These are phyloP conservation scores for Malurus cyaneus DNA, from an alignment of 2,113 vertebrate species.

Conservation along the genomic window DNA sequence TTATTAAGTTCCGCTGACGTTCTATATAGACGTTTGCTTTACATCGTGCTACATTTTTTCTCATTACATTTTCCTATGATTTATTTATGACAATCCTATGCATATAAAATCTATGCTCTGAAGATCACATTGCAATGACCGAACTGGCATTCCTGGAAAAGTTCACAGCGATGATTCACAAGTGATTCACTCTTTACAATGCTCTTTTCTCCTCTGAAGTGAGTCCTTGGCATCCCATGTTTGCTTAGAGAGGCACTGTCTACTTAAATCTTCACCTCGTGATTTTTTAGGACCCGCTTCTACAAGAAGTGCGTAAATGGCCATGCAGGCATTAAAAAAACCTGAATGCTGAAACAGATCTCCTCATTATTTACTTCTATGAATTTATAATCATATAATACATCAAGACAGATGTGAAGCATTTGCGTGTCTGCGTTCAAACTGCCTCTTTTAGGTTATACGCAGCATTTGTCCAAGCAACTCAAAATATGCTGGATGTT, in stretches of 20 bases:
- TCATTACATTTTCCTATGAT: slow-evolving; percentile 69
- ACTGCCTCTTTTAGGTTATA: not conserved
- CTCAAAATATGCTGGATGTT: not conserved
- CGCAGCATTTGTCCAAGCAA: not conserved
- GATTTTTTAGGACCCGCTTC: not conserved
- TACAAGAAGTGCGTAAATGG: not conserved
- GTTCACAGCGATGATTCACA: slow-evolving; percentile 55
- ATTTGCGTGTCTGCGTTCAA: not conserved
- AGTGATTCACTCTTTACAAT: slow-evolving; percentile 28
- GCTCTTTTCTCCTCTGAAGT: not conserved
- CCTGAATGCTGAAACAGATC: not conserved
- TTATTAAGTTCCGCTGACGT: slow-evolving; percentile 65
- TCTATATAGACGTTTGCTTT: slow-evolving; percentile 54
- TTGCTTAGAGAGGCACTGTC: not conserved
- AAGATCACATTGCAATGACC: slow-evolving; percentile 71
- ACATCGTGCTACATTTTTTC: slow-evolving; percentile 70
- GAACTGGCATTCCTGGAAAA: slow-evolving; percentile 48
- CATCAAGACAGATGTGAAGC: not conserved
- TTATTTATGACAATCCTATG: slow-evolving; percentile 73
- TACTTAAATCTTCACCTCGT: not conserved
- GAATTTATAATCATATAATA: not conserved
- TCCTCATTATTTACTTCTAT: not conserved
- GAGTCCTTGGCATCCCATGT: not conserved
- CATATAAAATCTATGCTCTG: slow-evolving; percentile 63
- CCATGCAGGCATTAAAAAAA: not conserved